A percentile compares a stretch with the other conserved stretches of the same genome.
These are phyloP conservation scores for Corythoichthys haematopterus DNA, from an alignment of 2,113 vertebrate genomes.

Conservation along the genomic window DNA sequence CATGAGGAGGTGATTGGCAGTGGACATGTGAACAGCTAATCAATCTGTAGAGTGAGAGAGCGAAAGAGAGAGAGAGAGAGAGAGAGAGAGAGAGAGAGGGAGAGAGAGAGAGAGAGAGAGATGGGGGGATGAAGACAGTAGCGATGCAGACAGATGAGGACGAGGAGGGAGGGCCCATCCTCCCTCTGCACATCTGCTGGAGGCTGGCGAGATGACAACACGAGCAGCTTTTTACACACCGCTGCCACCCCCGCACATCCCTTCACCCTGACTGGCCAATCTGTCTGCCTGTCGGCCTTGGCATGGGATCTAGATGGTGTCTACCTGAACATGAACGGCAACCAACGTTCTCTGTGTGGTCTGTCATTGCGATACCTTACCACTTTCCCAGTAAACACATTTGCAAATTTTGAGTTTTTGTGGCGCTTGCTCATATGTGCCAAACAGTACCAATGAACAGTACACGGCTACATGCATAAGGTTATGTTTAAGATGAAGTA, in stretches of 20 bases:
- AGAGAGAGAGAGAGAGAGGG: constrained; percentile 19
- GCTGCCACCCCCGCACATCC: constrained; percentile 17
- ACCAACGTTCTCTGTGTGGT: constrained; percentile 24
- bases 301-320: constrained; percentile 11
- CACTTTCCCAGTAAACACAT: neutral
- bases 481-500: too few species aligned
- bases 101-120: constrained; percentile 8
- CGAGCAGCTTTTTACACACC: constrained; percentile 9
- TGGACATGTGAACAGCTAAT: constrained; percentile 33
- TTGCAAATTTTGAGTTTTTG: constrained; percentile 15
- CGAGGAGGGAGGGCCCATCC: constrained; percentile 2
- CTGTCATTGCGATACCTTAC: neutral
- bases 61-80: constrained; percentile 10
- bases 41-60: constrained; percentile 29
- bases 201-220: constrained; percentile 23
- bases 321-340: constrained; percentile 15
- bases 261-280: constrained; percentile 16
- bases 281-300: constrained; percentile 16
- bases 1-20: constrained; percentile 10
- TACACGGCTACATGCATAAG: neutral
- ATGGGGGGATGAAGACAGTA: constrained; percentile 15
- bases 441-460: neutral
- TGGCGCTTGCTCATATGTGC: neutral
- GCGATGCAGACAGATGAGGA: constrained; percentile 25
- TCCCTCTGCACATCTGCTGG: constrained; percentile 44